Conservation (phyloP, 2,113 vertebrate genomes). For the Hemibagrus wyckioides region DNA sequence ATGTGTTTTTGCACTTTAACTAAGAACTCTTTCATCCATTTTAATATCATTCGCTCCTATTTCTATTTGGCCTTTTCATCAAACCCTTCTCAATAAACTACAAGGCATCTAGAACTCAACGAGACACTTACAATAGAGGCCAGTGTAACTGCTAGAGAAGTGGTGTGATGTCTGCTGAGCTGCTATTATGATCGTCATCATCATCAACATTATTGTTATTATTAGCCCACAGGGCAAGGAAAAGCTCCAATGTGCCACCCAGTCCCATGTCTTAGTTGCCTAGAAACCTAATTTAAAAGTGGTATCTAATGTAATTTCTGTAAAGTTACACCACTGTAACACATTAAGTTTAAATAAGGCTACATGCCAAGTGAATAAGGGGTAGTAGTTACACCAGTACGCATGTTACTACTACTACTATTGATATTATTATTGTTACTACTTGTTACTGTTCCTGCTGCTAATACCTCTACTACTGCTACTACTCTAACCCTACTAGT, state of each 20-base stretch:
- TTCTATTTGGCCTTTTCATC: too few relatives aligned
- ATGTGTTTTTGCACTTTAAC: neutral
- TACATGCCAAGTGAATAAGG: too few relatives aligned
- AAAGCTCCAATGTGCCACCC: neutral
- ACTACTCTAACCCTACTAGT: too few relatives aligned
- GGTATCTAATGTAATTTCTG: neutral
- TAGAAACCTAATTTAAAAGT: neutral
- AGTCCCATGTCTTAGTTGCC: too few relatives aligned
- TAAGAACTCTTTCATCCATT: neutral
- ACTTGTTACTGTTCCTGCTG: neutral
- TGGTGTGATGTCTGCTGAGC: neutral
- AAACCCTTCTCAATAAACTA: neutral
- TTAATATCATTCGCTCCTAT: neutral
- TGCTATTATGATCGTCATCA: neutral
- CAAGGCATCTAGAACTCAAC: neutral
- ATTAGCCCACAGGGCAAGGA: neutral
- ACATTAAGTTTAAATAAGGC: too few relatives aligned
- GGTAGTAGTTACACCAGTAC: neutral
- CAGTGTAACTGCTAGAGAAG: neutral
- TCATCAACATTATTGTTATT: neutral
- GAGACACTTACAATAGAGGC: neutral
- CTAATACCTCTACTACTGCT: too few relatives aligned
- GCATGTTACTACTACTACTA: neutral
- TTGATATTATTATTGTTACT: neutral
- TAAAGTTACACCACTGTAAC: too few relatives aligned